These are phyloP conservation scores for Nesometra sesokonis DNA, from an alignment of 35 echinoderm and acorn worm species.

Conservation along the genomic window DNA sequence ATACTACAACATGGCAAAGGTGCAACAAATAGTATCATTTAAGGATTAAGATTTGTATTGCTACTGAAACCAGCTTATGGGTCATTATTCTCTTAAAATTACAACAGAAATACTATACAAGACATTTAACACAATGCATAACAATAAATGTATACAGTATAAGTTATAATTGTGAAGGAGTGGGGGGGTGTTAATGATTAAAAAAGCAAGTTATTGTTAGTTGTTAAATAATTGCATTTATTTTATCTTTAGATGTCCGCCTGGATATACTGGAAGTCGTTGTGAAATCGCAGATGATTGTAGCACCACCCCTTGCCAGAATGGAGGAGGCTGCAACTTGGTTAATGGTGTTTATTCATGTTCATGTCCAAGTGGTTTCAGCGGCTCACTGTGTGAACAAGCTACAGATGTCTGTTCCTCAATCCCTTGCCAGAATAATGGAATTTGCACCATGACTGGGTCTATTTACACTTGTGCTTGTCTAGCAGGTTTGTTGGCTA, in stretches of 20 bases:
- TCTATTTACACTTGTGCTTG: neutral
- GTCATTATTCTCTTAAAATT: too few relatives aligned
- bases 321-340: slow-evolving; percentile 22
- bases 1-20: too few relatives aligned
- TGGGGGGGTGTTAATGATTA: too few relatives aligned
- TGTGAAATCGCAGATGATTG: slow-evolving; percentile 48
- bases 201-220: too few relatives aligned
- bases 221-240: neutral
- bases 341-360: slow-evolving; percentile 6
- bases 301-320: slow-evolving; percentile 37
- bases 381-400: slow-evolving; percentile 39
- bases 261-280: slow-evolving; percentile 32
- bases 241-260: slow-evolving; percentile 53
- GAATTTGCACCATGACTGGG: neutral
- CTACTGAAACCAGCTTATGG: too few relatives aligned
- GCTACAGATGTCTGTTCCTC: slow-evolving; percentile 31
- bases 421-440: neutral
- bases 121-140: too few relatives aligned
- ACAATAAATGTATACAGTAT: too few relatives aligned
- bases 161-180: too few relatives aligned
- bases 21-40: too few relatives aligned
- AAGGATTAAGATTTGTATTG: too few relatives aligned
- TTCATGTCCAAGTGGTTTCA: slow-evolving; percentile 42
- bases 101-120: too few relatives aligned
- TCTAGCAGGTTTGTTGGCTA: neutral